Base-by-base conservation (phyloP, 2,888 invertebrate genomes). In the Dynastes maya region DNA sequence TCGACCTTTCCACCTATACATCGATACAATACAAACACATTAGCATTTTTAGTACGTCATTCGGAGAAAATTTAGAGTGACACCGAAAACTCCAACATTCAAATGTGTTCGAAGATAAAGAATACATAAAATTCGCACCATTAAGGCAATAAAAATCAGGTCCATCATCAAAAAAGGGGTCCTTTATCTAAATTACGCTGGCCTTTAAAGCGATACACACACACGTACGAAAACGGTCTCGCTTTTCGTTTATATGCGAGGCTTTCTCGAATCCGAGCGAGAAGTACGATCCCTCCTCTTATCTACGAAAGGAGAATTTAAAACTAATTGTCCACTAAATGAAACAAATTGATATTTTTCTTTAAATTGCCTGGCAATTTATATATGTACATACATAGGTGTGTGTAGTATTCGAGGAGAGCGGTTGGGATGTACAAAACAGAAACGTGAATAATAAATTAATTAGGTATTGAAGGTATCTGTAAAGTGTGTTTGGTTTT, bases 101-200 rank as follows among this genome's bases (percentile, higher is more conserved):
- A 45, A 74, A 74, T 74, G 61, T 74, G 72, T 74, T 45, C 45
- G 22, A 61, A 72, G 78, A 78, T 78, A 78, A 78, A 65, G 72
- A 53, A 64, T 65, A 72, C 67, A 78, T 78, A 78, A 78, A 78
- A 78, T 78, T 78, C 78, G 78, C 78, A 65, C 78, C 78, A 78
- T 78, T 78, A 78, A 72, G 40, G 74, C 78, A 72, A 72, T 78
- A 78, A 78, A 74, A 78, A 78, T 78, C 78, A 72, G 61, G 72
- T 78, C 72, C 78, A 78, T 78, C 78, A 78, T 74, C 72, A 61
- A 61, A 45, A 71, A 77, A 77, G 68, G 64, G 55, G 58, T 77
- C 72, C 72, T 58, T 78, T 78, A 78, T 78, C 78, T 78, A 78
- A 78, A 78, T 72, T 64, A 74, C 45, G 72, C 61, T 63, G 72